phyloP scores from a whole-genome alignment of 2,888 invertebrate species.

The Drosophila antonietae region DNA sequence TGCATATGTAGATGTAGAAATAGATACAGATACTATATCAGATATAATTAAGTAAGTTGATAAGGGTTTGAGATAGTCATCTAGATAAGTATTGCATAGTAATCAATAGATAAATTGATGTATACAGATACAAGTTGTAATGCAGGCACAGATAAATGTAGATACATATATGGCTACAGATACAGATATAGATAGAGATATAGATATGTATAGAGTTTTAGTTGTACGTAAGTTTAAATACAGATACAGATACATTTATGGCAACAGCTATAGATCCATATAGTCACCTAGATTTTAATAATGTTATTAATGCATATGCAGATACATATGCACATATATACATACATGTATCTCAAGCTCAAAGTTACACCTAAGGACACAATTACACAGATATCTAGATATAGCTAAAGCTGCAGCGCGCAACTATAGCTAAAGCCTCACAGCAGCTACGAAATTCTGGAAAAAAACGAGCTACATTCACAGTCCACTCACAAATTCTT shows the following conservation, averaged over 20 bases:
- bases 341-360: neutral
- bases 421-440: neutral
- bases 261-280: neutral
- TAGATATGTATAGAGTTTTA: neutral
- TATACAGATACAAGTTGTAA: neutral
- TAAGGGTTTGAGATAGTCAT: too few relatives aligned
- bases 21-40: neutral
- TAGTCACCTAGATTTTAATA: too few relatives aligned
- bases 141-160: neutral
- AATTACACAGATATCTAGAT: slow-evolving; percentile 12
- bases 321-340: neutral
- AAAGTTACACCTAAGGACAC: neutral
- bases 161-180: neutral
- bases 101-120: too few relatives aligned
- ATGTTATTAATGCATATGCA: neutral
- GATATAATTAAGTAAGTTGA: too few relatives aligned
- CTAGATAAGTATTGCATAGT: too few relatives aligned
- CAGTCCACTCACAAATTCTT: slow-evolving; percentile 54
- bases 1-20: neutral
- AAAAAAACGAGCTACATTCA: slow-evolving; percentile 24
- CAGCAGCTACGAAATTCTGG: slow-evolving; percentile 13
- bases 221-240: neutral
- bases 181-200: neutral
- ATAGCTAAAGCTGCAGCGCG: neutral
- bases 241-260: neutral